Conservation (phyloP, 2,113 vertebrate genomes). For the Prionailurus viverrinus region DNA sequence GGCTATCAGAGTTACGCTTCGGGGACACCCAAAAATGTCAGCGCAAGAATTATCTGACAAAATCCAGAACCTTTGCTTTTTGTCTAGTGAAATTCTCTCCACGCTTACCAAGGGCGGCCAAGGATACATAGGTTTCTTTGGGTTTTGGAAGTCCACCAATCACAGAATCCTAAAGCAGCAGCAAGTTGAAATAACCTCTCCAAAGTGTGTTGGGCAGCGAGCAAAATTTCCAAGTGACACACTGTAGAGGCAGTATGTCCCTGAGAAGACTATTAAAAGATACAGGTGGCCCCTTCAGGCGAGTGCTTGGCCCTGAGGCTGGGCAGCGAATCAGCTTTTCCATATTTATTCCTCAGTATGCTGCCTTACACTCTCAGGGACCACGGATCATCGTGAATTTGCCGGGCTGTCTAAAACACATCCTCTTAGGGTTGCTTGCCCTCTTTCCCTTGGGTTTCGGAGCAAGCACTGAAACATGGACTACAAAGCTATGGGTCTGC, state of each 20-base stretch:
- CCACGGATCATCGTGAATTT: background rate
- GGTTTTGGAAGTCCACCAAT: slow-evolving; percentile 30
- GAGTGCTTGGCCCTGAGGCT: background rate
- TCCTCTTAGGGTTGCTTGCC: background rate
- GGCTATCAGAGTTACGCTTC: background rate
- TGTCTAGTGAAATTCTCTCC: background rate
- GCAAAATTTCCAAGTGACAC: background rate
- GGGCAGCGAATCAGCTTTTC: background rate
- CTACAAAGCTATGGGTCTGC: background rate
- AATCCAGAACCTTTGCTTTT: background rate
- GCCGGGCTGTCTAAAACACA: background rate
- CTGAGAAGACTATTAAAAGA: background rate
- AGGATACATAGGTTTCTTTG: background rate
- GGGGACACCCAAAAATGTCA: background rate
- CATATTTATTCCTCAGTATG: background rate
- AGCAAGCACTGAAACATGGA: background rate
- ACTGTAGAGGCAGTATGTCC: background rate
- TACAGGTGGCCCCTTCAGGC: background rate
- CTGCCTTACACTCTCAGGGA: background rate
- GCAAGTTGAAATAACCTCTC: slow-evolving; percentile 54
- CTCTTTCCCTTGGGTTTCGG: background rate
- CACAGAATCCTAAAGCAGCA: slow-evolving; percentile 32
- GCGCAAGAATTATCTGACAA: background rate
- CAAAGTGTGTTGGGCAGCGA: background rate
- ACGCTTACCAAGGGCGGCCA: background rate